Conservation (phyloP, 2,797 vertebrate species). For the Chelmon rostratus region DNA sequence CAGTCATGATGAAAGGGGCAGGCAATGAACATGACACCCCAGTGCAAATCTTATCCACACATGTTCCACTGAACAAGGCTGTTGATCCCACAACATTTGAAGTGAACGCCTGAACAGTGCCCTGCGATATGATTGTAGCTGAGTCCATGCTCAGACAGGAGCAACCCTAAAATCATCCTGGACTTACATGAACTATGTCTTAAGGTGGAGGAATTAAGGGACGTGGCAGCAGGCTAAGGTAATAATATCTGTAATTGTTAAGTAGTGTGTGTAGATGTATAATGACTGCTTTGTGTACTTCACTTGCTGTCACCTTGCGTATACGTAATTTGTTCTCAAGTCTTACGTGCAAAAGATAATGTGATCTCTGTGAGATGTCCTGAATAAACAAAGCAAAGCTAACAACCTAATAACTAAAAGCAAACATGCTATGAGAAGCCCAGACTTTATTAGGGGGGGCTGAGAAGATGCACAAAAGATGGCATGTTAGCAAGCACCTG, state of each 20-base stretch:
- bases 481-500: background rate
- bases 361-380: background rate
- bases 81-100: slow-evolving; percentile 1
- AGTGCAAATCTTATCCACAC: background rate
- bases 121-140: background rate
- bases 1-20: background rate
- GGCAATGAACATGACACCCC: background rate
- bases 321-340: background rate
- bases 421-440: background rate
- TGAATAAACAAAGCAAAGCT: background rate
- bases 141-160: background rate
- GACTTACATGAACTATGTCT: background rate
- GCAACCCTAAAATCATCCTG: background rate
- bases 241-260: slow-evolving; percentile 1
- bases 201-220: background rate
- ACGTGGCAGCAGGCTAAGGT: background rate
- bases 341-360: background rate
- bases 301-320: background rate
- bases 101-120: background rate
- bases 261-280: background rate
- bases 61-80: background rate
- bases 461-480: background rate
- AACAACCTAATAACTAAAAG: background rate
- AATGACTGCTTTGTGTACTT: slow-evolving; percentile 19
- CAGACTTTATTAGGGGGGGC: too few species aligned